Evolutionary conservation across 2,113 vertebrate genomes (phyloP).

Genomic region (Camarhynchus parvulus): DNA sequence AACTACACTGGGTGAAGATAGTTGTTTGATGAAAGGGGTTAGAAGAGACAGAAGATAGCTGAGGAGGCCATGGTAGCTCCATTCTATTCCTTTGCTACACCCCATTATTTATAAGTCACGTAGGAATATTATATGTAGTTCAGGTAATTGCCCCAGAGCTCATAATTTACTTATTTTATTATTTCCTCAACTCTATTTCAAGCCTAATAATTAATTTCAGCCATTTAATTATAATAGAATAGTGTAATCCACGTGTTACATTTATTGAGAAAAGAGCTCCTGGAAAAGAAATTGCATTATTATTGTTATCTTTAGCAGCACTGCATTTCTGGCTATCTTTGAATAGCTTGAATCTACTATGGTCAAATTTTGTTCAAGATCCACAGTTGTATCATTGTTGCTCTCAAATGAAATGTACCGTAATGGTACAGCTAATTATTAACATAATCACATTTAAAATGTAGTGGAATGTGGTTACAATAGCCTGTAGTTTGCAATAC

Average conservation of each 20-base stretch:
- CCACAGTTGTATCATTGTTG: not conserved
- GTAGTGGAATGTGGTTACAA: not conserved
- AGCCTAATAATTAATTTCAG: not conserved
- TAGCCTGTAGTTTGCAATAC: not conserved
- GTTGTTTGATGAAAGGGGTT: not conserved
- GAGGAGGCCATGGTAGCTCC: not conserved
- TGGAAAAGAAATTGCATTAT: not conserved
- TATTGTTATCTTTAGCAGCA: not conserved
- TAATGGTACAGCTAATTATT: not conserved
- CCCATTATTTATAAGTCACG: not conserved
- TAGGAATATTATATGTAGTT: not conserved
- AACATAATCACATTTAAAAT: not conserved
- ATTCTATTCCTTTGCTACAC: not conserved
- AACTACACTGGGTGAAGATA: fast-evolving
- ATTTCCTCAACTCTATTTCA: not conserved
- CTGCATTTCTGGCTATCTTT: not conserved
- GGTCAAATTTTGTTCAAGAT: not conserved
- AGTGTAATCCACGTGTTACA: not conserved
- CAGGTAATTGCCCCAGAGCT: not conserved
- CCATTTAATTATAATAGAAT: not conserved
- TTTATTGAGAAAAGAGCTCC: not conserved
- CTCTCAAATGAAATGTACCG: not conserved
- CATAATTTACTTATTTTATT: not conserved
- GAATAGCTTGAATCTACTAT: not conserved
- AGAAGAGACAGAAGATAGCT: not conserved